phyloP scores from a whole-genome alignment of 2,113 vertebrate genomes.

The Dryoscopus gambensis region DNA sequence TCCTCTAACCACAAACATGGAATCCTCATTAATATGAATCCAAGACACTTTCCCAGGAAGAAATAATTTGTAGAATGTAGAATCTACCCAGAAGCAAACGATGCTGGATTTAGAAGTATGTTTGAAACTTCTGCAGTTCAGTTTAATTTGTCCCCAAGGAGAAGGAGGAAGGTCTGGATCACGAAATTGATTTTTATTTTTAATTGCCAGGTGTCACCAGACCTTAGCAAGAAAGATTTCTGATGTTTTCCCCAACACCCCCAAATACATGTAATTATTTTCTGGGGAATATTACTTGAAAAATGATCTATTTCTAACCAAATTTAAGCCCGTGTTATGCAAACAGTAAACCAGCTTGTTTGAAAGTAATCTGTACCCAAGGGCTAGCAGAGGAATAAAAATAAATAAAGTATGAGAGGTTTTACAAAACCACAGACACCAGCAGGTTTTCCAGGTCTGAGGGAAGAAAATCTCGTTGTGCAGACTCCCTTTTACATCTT shows the following conservation, averaged over 20 bases:
- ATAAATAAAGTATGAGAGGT: slow-evolving; percentile 41
- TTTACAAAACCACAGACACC: slow-evolving; percentile 62
- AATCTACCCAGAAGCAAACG: slow-evolving; percentile 27
- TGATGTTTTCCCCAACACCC: slow-evolving; percentile 7
- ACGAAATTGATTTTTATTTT: slow-evolving; percentile 32
- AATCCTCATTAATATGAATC: slow-evolving; percentile 61
- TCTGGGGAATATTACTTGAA: slow-evolving; percentile 49
- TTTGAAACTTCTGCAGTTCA: slow-evolving; percentile 18
- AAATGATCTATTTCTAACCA: slow-evolving; percentile 43
- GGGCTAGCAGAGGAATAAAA: slow-evolving; percentile 54
- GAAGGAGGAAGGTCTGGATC: slow-evolving; percentile 21
- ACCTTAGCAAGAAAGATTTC: slow-evolving; percentile 20
- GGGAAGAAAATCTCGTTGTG: neutral
- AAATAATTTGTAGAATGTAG: slow-evolving; percentile 30
- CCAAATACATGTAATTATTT: slow-evolving; percentile 36
- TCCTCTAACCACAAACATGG: slow-evolving; percentile 52
- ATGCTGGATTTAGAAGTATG: slow-evolving; percentile 24
- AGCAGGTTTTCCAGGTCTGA: neutral
- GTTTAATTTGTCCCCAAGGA: slow-evolving; percentile 49
- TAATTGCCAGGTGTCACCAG: slow-evolving; percentile 51
- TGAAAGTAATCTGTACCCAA: slow-evolving; percentile 57
- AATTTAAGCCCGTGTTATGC: slow-evolving; percentile 47
- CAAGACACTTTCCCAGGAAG: slow-evolving; percentile 45
- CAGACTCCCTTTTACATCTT: neutral
- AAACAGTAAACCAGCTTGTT: slow-evolving; percentile 58